Evolutionary conservation across 2,888 invertebrate species (phyloP), one percentile per base, ranked within the genome.

Genomic region (Drosophila meridiana): DNA sequence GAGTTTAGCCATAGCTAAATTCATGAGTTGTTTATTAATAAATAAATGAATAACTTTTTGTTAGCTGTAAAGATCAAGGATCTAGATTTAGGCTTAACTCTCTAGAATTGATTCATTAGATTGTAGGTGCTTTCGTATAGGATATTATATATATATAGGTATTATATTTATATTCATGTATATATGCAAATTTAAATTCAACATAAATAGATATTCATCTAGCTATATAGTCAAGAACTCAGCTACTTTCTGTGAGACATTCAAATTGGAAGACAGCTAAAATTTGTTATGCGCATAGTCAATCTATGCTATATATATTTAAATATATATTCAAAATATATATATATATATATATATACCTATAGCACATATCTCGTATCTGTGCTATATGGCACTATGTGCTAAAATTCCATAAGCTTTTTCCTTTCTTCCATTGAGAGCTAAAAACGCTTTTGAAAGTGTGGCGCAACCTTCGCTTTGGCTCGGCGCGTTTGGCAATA

Each of bases 381-480:
- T n/a, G 47, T 69, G 26, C 9, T 38, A 47, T 40, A 48, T 56
- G 26, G 5, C 14, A n/a, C 28, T 55, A 20, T 55, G 28, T 30
- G 36, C 2, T 53, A 13, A 38, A 38, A 14, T 55, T 55, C 53
- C 38, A 55, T 28, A 55, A 55, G 53, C 52, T 26, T 55, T 38
- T 38, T 11, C 4, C 3, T 38, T 53, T 52, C 26, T 65, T 65
- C 34, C 45, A 36, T 26, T 55, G 14, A 52, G 42, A n/a, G 59
- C 34, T 34, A 38, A 45, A 30, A 52, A 26, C 28, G 50, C 56
- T 26, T 74, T 72, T 59, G 1, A 8, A 43, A 68, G 9, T 69
- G 36, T 14, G 42, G 42, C n/a, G 26, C n/a, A 59, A 74, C 72
- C 68, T 73, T 73, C 59, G 68, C 9, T 5, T 43, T 43, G 4